Evolutionary conservation across 1,140 invertebrate genomes (phyloP), one percentile per base, ranked within the genome.

Genomic region (Nymphalis io): DNA sequence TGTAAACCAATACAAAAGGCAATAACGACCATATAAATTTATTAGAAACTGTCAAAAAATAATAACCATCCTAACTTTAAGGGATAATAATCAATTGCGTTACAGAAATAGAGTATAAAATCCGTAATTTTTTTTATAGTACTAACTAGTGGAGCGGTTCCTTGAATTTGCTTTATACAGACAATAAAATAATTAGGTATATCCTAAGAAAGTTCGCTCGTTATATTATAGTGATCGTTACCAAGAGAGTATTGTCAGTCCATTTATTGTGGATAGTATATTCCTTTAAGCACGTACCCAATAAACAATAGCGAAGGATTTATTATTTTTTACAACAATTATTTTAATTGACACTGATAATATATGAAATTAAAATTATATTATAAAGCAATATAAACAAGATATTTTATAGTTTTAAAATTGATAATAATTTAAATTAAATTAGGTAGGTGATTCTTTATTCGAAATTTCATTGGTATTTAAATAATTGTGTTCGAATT

Each of bases 11-110:
- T 53, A 80, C 75, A 82, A 82, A 81, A 83, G 79, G 72, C 76
- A 70, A 76, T 72, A 77, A 55, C 71, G 68, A 68, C 63, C 71
- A 76, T 78, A 81, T 73, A 82, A 79, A 75, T n/a, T n/a, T 79
- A 81, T 79, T 79, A 73, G 66, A 76, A 71, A 77, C 61, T 46
- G 23, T 68, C 23, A 73, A 69, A 69, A 69, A 65, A 68, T 65
- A 58, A 27, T 27, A 15, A 55, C 13, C 1, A 21, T 53, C 2
- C n/a, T 15, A 18, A n/a, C 10, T 20, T 51, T 20, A 61, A 62
- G 58, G n/a, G 27, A 57, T 39, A 8, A 44, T 44, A 18, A 55
- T 11, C 39, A 57, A 39, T 21, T 18, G 16, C 12, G 5, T 5
- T 2, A 0, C 1, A 20, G 13, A 3, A 1, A 18, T 33, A 63